phyloP scores from a whole-genome alignment of 2,797 vertebrate genomes.

The Bothrops alternatus region DNA sequence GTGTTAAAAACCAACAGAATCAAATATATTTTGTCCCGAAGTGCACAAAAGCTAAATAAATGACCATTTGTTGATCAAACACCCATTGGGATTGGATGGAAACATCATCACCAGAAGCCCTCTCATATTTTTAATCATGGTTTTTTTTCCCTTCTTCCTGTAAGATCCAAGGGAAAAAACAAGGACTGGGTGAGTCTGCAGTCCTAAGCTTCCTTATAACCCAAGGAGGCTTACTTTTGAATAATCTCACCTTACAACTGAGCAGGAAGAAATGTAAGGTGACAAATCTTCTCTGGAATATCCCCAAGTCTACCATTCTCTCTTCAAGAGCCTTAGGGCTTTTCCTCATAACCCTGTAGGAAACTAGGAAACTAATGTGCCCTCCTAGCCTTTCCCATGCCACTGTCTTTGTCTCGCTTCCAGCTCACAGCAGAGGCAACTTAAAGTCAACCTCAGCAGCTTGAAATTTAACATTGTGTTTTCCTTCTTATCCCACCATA shows the following conservation, averaged over 20 bases:
- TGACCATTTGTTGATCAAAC: neutral
- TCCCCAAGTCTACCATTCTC: no score
- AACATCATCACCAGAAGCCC: neutral
- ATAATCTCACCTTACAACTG: neutral
- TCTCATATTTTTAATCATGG: neutral
- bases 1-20: neutral
- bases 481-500: neutral
- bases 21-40: neutral
- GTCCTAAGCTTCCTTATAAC: neutral
- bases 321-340: neutral
- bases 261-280: neutral
- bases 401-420: neutral
- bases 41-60: neutral
- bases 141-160: neutral
- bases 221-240: neutral
- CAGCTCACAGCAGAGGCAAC: neutral
- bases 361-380: neutral
- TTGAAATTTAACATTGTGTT: neutral
- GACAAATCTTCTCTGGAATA: neutral
- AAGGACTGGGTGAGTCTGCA: neutral
- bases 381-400: neutral
- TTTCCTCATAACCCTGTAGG: neutral
- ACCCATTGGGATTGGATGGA: neutral
- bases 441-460: neutral
- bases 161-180: neutral